Conservation (phyloP, 92 coral and sea anemone species). For the Porites evermanni region DNA sequence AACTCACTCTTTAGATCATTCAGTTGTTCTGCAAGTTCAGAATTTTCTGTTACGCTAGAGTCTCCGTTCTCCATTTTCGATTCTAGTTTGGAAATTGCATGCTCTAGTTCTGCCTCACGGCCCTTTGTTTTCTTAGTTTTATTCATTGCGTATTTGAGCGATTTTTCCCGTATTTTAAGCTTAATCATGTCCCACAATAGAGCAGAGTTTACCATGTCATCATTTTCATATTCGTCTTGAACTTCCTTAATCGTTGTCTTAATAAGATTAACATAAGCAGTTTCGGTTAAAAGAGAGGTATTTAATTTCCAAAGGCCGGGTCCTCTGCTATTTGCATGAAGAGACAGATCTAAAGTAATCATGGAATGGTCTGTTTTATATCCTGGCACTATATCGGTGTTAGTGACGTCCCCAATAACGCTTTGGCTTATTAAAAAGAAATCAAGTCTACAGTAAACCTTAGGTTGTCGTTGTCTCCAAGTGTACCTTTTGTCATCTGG, state of each 20-base stretch:
- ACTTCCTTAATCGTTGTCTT: conserved; percentile 11
- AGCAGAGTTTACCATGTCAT: neutral
- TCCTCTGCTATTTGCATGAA: too few relatives aligned
- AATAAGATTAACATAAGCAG: neutral
- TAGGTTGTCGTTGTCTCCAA: too few relatives aligned
- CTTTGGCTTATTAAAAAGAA: too few relatives aligned
- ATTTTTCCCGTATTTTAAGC: neutral
- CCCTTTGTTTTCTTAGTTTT: neutral
- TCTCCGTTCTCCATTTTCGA: neutral
- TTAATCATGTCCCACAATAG: conserved; percentile 54
- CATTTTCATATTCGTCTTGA: conserved; percentile 11
- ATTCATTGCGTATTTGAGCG: neutral
- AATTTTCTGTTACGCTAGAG: neutral
- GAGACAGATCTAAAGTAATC: too few relatives aligned
- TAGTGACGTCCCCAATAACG: too few relatives aligned
- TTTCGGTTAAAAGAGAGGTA: neutral
- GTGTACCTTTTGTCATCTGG: neutral
- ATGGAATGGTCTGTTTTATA: too few relatives aligned
- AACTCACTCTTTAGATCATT: neutral
- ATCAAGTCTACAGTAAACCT: too few relatives aligned
- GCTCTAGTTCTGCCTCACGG: conserved; percentile 14
- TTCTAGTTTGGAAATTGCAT: conserved; percentile 6
- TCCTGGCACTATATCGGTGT: too few relatives aligned
- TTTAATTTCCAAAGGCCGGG: too few relatives aligned
- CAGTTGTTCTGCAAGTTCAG: too few relatives aligned